These are phyloP conservation scores for Cochlearius cochlearius DNA, from an alignment of 2,113 vertebrate species.

Conservation along the genomic window DNA sequence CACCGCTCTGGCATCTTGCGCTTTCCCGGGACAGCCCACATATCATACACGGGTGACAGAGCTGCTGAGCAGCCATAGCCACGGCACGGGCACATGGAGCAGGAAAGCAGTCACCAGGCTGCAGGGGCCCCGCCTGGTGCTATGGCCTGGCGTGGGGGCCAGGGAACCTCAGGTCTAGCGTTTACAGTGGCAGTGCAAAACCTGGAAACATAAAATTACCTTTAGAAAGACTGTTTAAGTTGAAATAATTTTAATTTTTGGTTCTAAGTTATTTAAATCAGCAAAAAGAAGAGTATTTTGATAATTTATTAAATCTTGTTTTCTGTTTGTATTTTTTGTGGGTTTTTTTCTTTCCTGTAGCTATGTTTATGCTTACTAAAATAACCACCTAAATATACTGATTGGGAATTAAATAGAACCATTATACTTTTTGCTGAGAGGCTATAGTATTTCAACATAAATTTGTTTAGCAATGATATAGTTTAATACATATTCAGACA, in stretches of 20 bases:
- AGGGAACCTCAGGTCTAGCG: neutral
- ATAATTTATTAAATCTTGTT: neutral
- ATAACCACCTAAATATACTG: neutral
- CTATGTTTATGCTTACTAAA: neutral
- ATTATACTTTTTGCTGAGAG: neutral
- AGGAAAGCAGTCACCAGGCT: neutral
- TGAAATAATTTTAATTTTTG: neutral
- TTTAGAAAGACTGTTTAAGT: neutral
- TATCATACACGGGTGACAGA: neutral
- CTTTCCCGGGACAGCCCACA: neutral
- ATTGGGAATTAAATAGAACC: neutral
- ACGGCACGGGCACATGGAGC: accelerated
- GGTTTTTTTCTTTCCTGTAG: neutral
- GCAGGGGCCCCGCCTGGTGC: neutral
- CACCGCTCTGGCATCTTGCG: accelerated
- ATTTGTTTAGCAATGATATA: neutral
- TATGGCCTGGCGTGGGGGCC: neutral
- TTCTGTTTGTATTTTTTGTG: neutral
- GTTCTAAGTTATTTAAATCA: neutral
- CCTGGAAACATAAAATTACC: neutral
- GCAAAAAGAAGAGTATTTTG: neutral
- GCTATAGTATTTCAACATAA: neutral
- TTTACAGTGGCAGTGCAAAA: neutral
- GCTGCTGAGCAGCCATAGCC: neutral
- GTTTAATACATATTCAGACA: neutral